These are phyloP conservation scores for Luscinia megarhynchos DNA, from an alignment of 2,797 vertebrate genomes.

Conservation along the genomic window DNA sequence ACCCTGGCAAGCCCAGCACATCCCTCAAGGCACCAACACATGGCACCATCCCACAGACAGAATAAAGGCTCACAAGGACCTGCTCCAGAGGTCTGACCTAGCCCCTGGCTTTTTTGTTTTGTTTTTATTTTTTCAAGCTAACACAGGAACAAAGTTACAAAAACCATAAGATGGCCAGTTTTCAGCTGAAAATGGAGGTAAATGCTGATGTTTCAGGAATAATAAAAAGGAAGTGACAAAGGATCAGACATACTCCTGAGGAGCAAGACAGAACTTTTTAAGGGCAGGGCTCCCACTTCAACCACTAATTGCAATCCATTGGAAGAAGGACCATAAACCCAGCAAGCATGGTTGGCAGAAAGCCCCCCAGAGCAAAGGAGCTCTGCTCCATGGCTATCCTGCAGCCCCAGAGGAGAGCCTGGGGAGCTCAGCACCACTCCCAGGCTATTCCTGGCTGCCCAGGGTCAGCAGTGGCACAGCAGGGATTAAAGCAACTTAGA, in stretches of 20 bases:
- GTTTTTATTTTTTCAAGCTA: background rate
- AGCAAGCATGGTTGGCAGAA: background rate
- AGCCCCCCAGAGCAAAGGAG: background rate
- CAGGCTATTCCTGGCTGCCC: background rate
- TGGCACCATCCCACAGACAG: background rate
- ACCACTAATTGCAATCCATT: background rate
- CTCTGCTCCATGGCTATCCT: background rate
- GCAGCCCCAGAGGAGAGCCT: background rate
- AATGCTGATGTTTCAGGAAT: background rate
- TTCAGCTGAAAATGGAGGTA: background rate
- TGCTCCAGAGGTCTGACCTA: background rate
- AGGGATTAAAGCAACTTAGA: constrained; percentile 30
- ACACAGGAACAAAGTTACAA: background rate
- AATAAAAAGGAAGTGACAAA: accelerated
- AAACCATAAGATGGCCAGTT: background rate
- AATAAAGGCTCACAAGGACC: background rate
- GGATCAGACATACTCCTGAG: background rate
- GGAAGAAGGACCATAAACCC: background rate
- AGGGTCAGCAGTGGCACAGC: background rate
- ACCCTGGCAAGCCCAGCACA: background rate
- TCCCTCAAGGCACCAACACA: background rate
- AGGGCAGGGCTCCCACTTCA: background rate
- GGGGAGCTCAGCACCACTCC: background rate
- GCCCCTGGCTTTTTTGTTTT: no score
- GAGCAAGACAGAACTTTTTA: background rate